Percentiles rank a stretch among this genome's conserved stretches.
These are phyloP conservation scores for Propithecus deckenii DNA, from an alignment of 2,797 vertebrate genomes.

Conservation along the genomic window DNA sequence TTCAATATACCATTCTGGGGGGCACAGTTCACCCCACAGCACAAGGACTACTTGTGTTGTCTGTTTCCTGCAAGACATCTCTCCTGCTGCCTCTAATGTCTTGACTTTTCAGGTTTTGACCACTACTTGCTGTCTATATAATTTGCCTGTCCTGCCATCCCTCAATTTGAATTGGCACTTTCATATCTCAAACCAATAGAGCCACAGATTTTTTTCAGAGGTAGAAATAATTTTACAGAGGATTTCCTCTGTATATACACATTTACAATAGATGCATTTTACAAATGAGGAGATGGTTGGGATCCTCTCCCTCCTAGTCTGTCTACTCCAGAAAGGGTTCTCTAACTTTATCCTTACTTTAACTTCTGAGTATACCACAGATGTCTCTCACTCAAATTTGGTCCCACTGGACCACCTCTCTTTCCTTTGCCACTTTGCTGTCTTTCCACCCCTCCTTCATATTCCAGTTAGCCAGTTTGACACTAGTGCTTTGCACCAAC, in stretches of 20 bases:
- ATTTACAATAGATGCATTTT: neutral
- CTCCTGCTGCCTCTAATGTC: neutral
- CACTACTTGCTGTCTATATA: neutral
- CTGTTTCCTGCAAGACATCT: neutral
- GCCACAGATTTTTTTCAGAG: neutral
- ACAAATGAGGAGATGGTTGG: neutral
- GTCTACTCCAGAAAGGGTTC: neutral
- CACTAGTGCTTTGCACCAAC: neutral
- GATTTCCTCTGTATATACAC: neutral
- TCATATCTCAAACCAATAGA: neutral
- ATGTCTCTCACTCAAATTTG: neutral
- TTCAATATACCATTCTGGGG: neutral
- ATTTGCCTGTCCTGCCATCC: neutral
- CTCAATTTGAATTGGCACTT: neutral
- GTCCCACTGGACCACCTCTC: neutral
- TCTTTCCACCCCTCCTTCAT: neutral
- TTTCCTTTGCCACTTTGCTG: neutral
- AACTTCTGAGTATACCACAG: neutral
- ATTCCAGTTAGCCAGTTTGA: neutral
- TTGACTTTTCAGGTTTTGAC: neutral
- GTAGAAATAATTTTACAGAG: neutral
- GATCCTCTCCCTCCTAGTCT: neutral
- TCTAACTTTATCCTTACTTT: conserved; percentile 8
- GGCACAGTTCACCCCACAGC: neutral
- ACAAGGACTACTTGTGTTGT: neutral